phyloP scores from a whole-genome alignment of 2,113 vertebrate species.

The Tragulus kanchil region DNA sequence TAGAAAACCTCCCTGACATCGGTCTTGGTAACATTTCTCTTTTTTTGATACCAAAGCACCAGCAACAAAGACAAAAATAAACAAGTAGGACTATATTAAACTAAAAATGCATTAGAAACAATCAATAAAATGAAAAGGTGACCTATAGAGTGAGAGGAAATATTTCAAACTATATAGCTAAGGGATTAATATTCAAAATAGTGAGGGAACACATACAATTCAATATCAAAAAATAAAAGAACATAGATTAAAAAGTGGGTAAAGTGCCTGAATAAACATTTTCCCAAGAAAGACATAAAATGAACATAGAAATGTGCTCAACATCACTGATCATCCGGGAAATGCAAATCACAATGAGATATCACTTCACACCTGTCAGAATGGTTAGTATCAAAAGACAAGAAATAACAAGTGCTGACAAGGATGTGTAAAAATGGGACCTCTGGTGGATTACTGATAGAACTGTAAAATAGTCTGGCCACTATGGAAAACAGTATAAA shows the following conservation, averaged over 20 bases:
- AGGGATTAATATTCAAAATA: background rate
- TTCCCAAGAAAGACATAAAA: conserved; percentile 13
- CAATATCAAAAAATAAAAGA: background rate
- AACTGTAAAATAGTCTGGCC: background rate
- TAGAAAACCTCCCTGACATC: background rate
- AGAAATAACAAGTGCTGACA: background rate
- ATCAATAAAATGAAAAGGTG: background rate
- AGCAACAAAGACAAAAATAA: background rate
- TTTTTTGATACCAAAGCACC: background rate
- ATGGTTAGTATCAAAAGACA: background rate
- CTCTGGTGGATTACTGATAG: background rate
- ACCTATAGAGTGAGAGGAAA: background rate
- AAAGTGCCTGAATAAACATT: background rate
- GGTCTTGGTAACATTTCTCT: background rate
- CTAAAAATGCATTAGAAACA: background rate
- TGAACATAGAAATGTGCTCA: background rate
- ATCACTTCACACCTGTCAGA: background rate
- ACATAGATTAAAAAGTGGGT: background rate
- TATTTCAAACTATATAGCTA: background rate
- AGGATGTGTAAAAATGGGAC: background rate
- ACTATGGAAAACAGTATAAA: background rate
- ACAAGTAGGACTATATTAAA: background rate
- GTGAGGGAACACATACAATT: background rate
- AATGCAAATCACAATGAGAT: background rate
- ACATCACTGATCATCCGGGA: background rate